phyloP scores from a whole-genome alignment of 1,140 invertebrate species.

The Platorchestia sp. region DNA sequence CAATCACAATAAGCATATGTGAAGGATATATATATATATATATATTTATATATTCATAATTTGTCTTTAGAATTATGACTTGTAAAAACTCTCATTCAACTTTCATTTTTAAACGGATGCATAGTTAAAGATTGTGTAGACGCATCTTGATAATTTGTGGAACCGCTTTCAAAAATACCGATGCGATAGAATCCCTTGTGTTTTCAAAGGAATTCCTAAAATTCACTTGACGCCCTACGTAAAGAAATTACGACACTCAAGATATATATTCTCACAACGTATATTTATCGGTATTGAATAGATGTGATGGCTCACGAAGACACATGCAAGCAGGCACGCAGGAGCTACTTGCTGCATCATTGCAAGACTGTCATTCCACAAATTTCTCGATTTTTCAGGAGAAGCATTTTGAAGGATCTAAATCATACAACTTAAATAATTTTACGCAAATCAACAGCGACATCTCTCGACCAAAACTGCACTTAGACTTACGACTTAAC shows the following conservation, averaged over 20 bases:
- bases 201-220: background rate
- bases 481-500: too few species aligned
- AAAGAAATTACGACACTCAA: background rate
- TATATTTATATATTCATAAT: background rate
- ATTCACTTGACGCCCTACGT: background rate
- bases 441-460: too few species aligned
- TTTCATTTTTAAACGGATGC: background rate
- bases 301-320: background rate
- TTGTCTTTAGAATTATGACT: background rate
- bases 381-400: too few species aligned
- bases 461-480: too few species aligned
- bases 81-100: background rate
- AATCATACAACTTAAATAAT: too few species aligned
- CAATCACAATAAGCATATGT: background rate
- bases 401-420: too few species aligned
- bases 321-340: background rate
- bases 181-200: background rate
- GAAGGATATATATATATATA: background rate
- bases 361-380: too few species aligned
- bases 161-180: background rate
- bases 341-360: too few species aligned
- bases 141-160: background rate
- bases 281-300: background rate
- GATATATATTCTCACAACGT: background rate
- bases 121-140: background rate